Evolutionary conservation across 2,797 vertebrate genomes (phyloP).

Genomic region (Brachyrhaphis roseni): DNA sequence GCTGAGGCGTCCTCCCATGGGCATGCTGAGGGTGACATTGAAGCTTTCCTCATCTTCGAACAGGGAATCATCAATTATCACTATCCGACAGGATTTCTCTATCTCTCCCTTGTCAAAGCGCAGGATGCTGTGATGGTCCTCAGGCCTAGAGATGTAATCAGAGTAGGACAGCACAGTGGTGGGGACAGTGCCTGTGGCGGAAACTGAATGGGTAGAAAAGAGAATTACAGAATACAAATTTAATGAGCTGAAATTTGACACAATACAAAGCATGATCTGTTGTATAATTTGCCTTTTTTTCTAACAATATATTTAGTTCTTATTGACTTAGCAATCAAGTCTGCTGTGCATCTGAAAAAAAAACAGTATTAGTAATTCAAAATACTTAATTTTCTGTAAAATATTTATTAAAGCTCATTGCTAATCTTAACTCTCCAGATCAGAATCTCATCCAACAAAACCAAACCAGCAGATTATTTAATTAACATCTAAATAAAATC

Average conservation of each 20-base stretch:
- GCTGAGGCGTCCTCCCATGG: conserved; percentile 91
- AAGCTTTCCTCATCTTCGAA: conserved; percentile 92
- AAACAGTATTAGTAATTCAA: neutral
- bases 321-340: neutral
- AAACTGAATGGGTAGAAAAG: conserved; percentile 39
- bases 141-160: conserved; percentile 93
- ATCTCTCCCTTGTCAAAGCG: conserved; percentile 90
- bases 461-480: neutral
- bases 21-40: conserved; percentile 90
- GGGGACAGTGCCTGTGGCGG: conserved; percentile 90
- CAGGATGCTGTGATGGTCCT: conserved; percentile 90
- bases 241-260: conserved; percentile 11
- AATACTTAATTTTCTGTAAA: conserved; percentile 2
- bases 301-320: neutral
- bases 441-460: conserved; percentile 2
- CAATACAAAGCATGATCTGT: neutral
- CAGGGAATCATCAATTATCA: conserved; percentile 94
- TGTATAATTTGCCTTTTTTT: neutral
- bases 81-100: conserved; percentile 87
- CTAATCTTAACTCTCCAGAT: conserved; percentile 3
- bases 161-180: conserved; percentile 93
- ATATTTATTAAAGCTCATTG: conserved; percentile 5
- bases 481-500: neutral
- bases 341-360: neutral
- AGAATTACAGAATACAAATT: conserved; percentile 23